These are phyloP conservation scores for Peromyscus polionotus DNA, from an alignment of 2,113 vertebrate species.

Conservation along the genomic window DNA sequence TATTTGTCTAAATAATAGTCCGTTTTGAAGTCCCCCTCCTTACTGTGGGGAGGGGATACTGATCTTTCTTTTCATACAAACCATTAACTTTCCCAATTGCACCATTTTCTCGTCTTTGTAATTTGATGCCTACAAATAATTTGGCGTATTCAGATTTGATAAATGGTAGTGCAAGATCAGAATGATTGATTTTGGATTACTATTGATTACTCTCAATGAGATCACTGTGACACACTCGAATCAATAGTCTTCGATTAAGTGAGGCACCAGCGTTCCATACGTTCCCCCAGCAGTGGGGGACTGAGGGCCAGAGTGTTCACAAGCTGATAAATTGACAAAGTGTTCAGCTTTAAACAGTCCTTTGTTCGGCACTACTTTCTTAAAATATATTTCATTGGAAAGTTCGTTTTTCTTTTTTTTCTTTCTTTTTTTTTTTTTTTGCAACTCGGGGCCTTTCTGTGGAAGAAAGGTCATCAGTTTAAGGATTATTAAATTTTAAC, in stretches of 20 bases:
- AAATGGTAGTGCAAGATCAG: slow-evolving; percentile 86
- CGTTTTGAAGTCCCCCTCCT: slow-evolving; percentile 16
- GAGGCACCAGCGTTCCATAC: slow-evolving; percentile 77
- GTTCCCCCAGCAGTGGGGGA: slow-evolving; percentile 73
- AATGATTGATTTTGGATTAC: slow-evolving; percentile 91
- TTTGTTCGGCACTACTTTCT: slow-evolving; percentile 86
- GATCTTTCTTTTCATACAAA: slow-evolving; percentile 54
- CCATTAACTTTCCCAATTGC: slow-evolving; percentile 64
- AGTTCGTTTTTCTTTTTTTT: slow-evolving; percentile 76
- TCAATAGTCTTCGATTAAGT: slow-evolving; percentile 90
- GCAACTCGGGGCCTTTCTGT: slow-evolving; percentile 84
- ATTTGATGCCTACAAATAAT: slow-evolving; percentile 84
- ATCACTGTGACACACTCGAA: slow-evolving; percentile 87
- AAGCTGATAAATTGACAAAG: slow-evolving; percentile 87
- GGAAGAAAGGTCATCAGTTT: slow-evolving; percentile 88
- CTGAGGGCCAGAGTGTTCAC: slow-evolving; percentile 84
- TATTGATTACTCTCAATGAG: slow-evolving; percentile 90
- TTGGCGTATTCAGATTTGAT: slow-evolving; percentile 88
- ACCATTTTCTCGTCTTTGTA: slow-evolving; percentile 71
- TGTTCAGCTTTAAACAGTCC: slow-evolving; percentile 85
- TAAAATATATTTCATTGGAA: slow-evolving; percentile 87
- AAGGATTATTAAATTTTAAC: slow-evolving; percentile 91
- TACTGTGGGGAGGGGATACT: background rate
- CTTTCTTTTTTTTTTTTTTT: slow-evolving; percentile 68
- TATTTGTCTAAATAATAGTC: slow-evolving; percentile 30